phyloP scores from a whole-genome alignment of 2,888 invertebrate genomes.

The Leistus spinibarbis region DNA sequence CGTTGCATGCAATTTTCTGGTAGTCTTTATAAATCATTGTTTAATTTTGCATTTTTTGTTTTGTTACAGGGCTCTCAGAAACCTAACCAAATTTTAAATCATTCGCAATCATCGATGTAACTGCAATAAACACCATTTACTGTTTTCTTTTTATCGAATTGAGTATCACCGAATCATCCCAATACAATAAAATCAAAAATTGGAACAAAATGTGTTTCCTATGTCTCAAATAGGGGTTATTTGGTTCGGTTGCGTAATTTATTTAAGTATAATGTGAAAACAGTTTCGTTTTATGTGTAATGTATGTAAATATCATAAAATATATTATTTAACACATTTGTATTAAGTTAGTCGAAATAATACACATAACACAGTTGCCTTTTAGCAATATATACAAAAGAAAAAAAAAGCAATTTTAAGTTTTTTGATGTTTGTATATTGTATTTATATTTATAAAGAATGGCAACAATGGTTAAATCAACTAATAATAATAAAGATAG shows the following conservation, averaged over 20 bases:
- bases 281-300: constrained; percentile 12
- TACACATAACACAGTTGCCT: constrained; percentile 42
- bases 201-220: background rate
- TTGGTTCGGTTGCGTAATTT: background rate
- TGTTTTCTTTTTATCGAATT: background rate
- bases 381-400: constrained; percentile 40
- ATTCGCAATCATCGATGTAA: constrained; percentile 52
- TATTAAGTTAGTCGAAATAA: constrained; percentile 27
- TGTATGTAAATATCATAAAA: constrained; percentile 36
- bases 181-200: background rate
- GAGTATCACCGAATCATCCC: background rate
- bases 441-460: constrained; percentile 24
- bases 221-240: background rate
- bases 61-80: constrained; percentile 53
- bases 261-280: background rate
- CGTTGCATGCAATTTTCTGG: background rate
- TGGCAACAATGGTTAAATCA: background rate
- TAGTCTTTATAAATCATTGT: background rate
- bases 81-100: constrained; percentile 50
- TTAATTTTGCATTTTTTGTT: constrained; percentile 32
- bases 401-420: constrained; percentile 33
- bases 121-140: constrained; percentile 31
- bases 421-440: constrained; percentile 31
- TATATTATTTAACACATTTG: constrained; percentile 38
- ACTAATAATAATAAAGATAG: too few relatives aligned